phyloP scores from a whole-genome alignment of 2,888 invertebrate genomes.

The Cataglyphis livida region DNA sequence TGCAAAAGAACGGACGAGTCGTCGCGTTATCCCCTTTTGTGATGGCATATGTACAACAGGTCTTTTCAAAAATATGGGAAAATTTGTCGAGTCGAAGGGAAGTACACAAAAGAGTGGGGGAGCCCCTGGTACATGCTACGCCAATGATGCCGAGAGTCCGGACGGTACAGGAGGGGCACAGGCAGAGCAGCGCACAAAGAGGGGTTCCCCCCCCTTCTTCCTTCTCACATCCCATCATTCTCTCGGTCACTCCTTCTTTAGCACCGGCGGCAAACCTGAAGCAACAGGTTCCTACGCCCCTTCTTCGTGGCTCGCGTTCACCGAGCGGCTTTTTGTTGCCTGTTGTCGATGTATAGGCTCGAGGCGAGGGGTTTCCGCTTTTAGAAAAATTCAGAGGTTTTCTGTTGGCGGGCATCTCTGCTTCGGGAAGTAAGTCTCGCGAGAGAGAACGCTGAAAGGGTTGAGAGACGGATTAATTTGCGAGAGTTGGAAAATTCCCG shows the following conservation, averaged over 20 bases:
- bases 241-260: conserved; percentile 59
- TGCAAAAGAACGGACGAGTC: conserved; percentile 32
- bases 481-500: neutral
- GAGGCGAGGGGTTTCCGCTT: conserved; percentile 73
- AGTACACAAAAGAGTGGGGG: conserved; percentile 56
- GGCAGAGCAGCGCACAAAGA: conserved; percentile 66
- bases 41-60: conserved; percentile 69
- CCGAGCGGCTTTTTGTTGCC: conserved; percentile 69
- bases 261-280: conserved; percentile 66
- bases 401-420: conserved; percentile 24
- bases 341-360: conserved; percentile 53
- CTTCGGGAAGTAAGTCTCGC: neutral
- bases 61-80: conserved; percentile 83
- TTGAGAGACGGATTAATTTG: neutral
- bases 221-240: conserved; percentile 41
- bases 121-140: conserved; percentile 54
- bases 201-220: conserved; percentile 45
- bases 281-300: conserved; percentile 82
- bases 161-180: conserved; percentile 23
- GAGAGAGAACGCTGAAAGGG: neutral
- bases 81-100: conserved; percentile 59
- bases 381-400: conserved; percentile 70
- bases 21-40: conserved; percentile 69
- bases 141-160: conserved; percentile 62
- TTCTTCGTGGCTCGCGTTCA: conserved; percentile 67